Evolutionary conservation across 2,113 vertebrate species (phyloP).

Genomic region (Aleadryas rufinucha): DNA sequence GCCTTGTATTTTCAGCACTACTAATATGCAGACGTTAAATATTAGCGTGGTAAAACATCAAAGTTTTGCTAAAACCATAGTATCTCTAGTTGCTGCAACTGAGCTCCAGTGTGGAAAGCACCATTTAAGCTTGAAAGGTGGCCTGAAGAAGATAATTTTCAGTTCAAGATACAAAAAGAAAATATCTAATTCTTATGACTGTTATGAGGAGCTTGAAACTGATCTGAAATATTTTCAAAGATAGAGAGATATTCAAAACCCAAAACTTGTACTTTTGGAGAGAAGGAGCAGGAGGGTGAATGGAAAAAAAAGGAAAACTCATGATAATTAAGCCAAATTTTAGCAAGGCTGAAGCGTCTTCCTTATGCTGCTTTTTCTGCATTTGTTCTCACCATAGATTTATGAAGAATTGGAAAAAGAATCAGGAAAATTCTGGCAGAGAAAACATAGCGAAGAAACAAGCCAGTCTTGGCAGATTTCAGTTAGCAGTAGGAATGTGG

Average conservation of each 20-base stretch:
- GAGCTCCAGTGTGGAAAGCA: not conserved
- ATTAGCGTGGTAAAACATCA: not conserved
- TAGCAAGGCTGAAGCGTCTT: slow-evolving; percentile 43
- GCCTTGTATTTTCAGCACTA: not conserved
- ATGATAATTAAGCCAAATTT: slow-evolving; percentile 57
- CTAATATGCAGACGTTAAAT: not conserved
- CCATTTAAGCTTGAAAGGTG: not conserved
- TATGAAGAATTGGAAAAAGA: slow-evolving; percentile 55
- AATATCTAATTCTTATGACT: not conserved
- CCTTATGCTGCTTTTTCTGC: slow-evolving; percentile 63
- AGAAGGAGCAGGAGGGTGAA: slow-evolving; percentile 52
- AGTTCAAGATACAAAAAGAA: not conserved
- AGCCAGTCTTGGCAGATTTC: slow-evolving; percentile 63
- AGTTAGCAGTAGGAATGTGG: slow-evolving; percentile 54
- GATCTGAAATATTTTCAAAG: slow-evolving; percentile 28
- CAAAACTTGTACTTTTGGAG: slow-evolving; percentile 22
- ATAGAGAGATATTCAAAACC: slow-evolving; percentile 2
- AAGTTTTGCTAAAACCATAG: not conserved
- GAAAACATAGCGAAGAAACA: slow-evolving; percentile 30
- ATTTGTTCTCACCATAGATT: slow-evolving; percentile 63
- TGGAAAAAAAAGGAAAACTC: slow-evolving; percentile 10
- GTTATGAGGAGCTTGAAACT: not conserved
- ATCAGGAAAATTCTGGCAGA: slow-evolving; percentile 63
- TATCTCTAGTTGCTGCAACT: not conserved
- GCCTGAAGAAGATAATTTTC: not conserved